phyloP scores from a whole-genome alignment of 2,888 invertebrate species.

The Uropetala carovei region DNA sequence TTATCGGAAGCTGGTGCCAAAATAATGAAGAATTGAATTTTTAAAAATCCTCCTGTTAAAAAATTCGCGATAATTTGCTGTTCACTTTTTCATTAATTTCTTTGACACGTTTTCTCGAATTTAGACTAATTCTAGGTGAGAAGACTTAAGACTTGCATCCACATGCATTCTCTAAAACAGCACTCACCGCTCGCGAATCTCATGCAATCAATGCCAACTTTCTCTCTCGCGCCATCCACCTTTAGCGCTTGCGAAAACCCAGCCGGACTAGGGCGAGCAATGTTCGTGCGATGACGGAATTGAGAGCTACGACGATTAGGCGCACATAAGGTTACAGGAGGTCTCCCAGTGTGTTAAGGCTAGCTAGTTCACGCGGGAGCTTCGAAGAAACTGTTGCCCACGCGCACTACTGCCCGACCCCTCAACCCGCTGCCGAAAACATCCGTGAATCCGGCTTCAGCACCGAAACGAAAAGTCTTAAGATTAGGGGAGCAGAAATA shows the following conservation, averaged over 20 bases:
- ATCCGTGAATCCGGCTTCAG: slow-evolving; percentile 36
- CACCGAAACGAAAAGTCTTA: slow-evolving; percentile 47
- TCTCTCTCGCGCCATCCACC: slow-evolving; percentile 26
- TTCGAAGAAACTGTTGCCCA: neutral
- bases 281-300: slow-evolving; percentile 59
- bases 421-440: slow-evolving; percentile 59
- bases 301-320: slow-evolving; percentile 51
- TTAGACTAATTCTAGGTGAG: no score
- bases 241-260: slow-evolving; percentile 58
- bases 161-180: no score
- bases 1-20: no score
- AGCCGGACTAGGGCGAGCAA: slow-evolving; percentile 43
- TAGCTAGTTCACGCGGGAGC: neutral
- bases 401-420: neutral
- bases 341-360: neutral
- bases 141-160: no score
- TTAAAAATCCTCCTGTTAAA: no score
- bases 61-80: no score
- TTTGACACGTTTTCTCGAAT: no score
- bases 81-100: no score
- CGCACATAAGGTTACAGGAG: neutral
- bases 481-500: neutral
- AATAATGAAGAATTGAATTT: no score
- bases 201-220: slow-evolving; percentile 4
- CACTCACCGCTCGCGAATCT: neutral